These are phyloP conservation scores for Drosophila cardini DNA, from an alignment of 1,140 invertebrate genomes.

Conservation along the genomic window DNA sequence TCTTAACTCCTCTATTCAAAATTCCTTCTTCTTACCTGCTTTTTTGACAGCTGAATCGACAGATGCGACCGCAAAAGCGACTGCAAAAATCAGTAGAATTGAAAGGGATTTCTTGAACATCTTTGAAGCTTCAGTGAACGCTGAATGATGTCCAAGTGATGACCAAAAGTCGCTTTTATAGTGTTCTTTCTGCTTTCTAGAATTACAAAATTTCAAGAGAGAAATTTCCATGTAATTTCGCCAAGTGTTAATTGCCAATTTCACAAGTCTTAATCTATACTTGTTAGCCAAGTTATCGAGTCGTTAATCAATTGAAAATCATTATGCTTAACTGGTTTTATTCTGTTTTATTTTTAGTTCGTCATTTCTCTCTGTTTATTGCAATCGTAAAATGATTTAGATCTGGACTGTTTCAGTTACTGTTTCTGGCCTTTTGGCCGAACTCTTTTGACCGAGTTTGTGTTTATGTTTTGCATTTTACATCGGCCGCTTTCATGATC, in stretches of 20 bases:
- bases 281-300: slow-evolving; percentile 51
- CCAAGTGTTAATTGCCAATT: slow-evolving; percentile 35
- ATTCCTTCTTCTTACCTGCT: slow-evolving; percentile 1
- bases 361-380: slow-evolving; percentile 48
- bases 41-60: background rate
- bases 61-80: background rate
- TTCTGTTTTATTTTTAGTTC: no score
- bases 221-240: slow-evolving; percentile 33
- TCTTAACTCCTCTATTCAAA: background rate
- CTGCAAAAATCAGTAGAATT: slow-evolving; percentile 26
- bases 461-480: slow-evolving; percentile 46
- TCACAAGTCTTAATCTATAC: slow-evolving; percentile 27
- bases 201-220: background rate
- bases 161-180: slow-evolving; percentile 50
- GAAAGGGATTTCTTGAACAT: slow-evolving; percentile 41
- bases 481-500: slow-evolving; percentile 56
- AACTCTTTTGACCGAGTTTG: slow-evolving; percentile 39
- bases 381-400: slow-evolving; percentile 57
- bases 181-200: slow-evolving; percentile 23
- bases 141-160: slow-evolving; percentile 43
- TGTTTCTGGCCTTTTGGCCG: slow-evolving; percentile 12
- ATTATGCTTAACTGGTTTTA: background rate
- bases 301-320: slow-evolving; percentile 66
- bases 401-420: slow-evolving; percentile 27
- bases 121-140: slow-evolving; percentile 26